Percentiles rank a stretch among this genome's conserved stretches.
Evolutionary conservation across 2,888 invertebrate species (phyloP).

Genomic region (Caenorhabditis plicata): DNA sequence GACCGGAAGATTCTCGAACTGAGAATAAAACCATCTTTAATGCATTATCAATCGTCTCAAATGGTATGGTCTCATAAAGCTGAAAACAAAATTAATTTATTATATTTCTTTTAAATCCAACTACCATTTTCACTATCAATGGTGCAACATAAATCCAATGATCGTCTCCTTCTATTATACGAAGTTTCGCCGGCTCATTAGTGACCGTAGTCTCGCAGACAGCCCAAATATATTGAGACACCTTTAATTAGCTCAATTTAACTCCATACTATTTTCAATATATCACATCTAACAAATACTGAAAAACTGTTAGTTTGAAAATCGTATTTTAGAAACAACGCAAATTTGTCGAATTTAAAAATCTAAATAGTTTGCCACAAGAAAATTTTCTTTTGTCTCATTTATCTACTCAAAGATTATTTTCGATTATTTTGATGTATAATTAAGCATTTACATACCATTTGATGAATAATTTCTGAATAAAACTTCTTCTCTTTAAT

Average conservation of each 20-base stretch:
- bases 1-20: conserved; percentile 10
- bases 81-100: no score
- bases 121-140: conserved; percentile 9
- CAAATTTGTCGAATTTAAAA: neutral
- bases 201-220: conserved; percentile 15
- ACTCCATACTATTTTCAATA: no score
- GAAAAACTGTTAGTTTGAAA: conserved; percentile 3
- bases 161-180: conserved; percentile 39
- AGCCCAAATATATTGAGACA: conserved; percentile 35
- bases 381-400: neutral
- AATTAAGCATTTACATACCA: conserved; percentile 10
- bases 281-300: no score
- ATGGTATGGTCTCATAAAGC: neutral
- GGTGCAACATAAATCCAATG: conserved; percentile 36
- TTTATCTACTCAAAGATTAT: neutral
- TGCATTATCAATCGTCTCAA: conserved; percentile 10
- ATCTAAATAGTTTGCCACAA: no score
- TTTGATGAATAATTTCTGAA: conserved; percentile 24
- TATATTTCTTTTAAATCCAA: neutral
- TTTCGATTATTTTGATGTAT: neutral
- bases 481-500: neutral
- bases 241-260: no score
- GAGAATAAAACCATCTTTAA: conserved; percentile 16
- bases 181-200: conserved; percentile 14
- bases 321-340: neutral